These are phyloP conservation scores for Bombyx mandarina DNA, from an alignment of 1,140 invertebrate species.

Conservation along the genomic window DNA sequence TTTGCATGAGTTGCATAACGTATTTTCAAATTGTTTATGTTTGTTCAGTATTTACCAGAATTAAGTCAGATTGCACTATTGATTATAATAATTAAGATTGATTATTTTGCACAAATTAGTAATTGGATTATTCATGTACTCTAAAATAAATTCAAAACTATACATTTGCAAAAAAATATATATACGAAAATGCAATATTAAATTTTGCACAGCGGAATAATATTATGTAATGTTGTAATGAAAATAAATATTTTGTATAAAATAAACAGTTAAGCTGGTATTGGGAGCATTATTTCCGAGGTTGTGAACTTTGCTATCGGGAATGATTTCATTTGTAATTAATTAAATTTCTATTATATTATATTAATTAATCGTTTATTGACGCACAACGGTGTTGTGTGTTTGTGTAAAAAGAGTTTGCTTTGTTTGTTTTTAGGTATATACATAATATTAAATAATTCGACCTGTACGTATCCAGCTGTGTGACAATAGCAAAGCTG, in stretches of 20 bases:
- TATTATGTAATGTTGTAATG: too few species aligned
- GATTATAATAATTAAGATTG: neutral
- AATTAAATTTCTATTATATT: constrained; percentile 37
- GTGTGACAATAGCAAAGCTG: constrained; percentile 51
- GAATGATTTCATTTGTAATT: constrained; percentile 60
- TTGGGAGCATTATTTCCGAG: constrained; percentile 69
- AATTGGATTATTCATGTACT: constrained; percentile 1
- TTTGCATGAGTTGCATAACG: too few species aligned
- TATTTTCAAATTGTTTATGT: too few species aligned
- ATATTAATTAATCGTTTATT: constrained; percentile 49
- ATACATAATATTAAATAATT: constrained; percentile 52
- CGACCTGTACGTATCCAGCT: constrained; percentile 40
- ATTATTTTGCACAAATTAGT: constrained; percentile 5
- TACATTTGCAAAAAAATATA: too few species aligned
- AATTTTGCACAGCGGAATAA: constrained; percentile 27
- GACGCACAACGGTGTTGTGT: constrained; percentile 63
- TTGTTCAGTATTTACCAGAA: too few species aligned
- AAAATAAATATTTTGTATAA: constrained; percentile 27
- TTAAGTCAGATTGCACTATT: too few species aligned
- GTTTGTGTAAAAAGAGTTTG: constrained; percentile 60
- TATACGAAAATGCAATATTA: neutral
- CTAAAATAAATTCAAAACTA: neutral
- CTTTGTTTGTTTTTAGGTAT: constrained; percentile 51
- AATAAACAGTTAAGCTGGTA: constrained; percentile 62
- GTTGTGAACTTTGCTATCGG: constrained; percentile 67